Evolutionary conservation across 2,888 invertebrate genomes (phyloP).

Genomic region (Noctua pronuba): DNA sequence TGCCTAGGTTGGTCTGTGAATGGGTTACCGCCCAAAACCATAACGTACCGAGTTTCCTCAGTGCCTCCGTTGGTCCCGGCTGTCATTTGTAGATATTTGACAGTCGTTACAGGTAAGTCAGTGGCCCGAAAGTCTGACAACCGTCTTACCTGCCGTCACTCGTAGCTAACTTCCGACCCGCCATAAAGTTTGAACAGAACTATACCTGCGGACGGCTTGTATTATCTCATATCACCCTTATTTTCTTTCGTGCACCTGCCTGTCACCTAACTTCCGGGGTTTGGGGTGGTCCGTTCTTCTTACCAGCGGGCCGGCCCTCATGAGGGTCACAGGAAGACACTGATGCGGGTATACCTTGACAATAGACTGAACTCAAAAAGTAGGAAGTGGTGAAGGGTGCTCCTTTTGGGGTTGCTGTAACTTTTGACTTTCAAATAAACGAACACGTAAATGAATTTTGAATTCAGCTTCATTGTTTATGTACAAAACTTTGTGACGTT

Average conservation of each 20-base stretch:
- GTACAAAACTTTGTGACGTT: not conserved
- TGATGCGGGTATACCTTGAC: conserved; percentile 29
- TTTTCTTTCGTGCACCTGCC: not conserved
- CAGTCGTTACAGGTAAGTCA: too few relatives aligned
- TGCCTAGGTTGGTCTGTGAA: too few relatives aligned
- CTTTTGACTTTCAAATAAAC: not conserved
- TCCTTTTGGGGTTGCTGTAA: not conserved
- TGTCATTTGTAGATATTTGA: too few relatives aligned
- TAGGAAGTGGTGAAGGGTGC: not conserved
- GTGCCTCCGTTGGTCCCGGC: too few relatives aligned
- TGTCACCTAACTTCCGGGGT: not conserved
- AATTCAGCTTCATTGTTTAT: not conserved
- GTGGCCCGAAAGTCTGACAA: too few relatives aligned
- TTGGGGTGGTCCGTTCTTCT: not conserved
- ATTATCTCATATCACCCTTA: not conserved
- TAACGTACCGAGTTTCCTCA: too few relatives aligned
- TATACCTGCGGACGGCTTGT: not conserved
- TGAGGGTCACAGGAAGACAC: not conserved
- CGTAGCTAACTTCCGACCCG: too few relatives aligned
- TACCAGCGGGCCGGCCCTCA: not conserved
- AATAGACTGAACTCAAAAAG: not conserved
- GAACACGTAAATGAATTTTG: not conserved
- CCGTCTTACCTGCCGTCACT: too few relatives aligned
- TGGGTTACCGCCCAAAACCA: too few relatives aligned
- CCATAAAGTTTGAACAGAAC: too few relatives aligned